Conservation (phyloP, 2,888 invertebrate species). For the Iphiclides podalirius region DNA sequence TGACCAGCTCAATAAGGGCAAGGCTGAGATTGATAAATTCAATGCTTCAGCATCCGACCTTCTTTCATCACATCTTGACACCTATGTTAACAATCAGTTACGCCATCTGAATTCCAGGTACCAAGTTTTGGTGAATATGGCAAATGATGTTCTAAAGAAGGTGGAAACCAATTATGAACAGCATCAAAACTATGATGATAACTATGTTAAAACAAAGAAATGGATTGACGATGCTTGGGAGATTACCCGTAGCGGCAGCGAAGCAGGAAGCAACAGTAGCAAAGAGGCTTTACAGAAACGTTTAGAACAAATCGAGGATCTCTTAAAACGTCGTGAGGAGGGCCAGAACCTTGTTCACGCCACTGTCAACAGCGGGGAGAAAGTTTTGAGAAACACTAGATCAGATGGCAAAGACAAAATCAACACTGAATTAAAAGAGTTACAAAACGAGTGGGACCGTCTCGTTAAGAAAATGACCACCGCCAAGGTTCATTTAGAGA, state of each 20-base stretch:
- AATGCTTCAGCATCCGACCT: constrained; percentile 89
- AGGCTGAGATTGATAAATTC: constrained; percentile 90
- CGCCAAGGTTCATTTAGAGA: constrained; percentile 94
- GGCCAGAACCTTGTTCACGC: constrained; percentile 93
- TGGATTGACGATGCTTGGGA: constrained; percentile 95
- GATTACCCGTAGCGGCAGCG: constrained; percentile 88
- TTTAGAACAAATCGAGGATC: constrained; percentile 88
- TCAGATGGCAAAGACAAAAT: constrained; percentile 94
- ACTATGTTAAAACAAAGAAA: constrained; percentile 86
- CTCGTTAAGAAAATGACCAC: constrained; percentile 94
- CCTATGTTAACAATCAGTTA: constrained; percentile 92
- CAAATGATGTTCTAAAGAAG: constrained; percentile 93
- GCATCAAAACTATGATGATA: constrained; percentile 89
- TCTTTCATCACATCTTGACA: constrained; percentile 90
- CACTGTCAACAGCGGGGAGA: constrained; percentile 94
- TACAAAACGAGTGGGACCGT: constrained; percentile 95
- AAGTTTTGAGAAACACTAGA: constrained; percentile 91
- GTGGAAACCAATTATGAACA: constrained; percentile 93
- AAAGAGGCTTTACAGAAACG: constrained; percentile 91
- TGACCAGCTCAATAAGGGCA: constrained; percentile 86
- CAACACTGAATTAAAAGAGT: constrained; percentile 91
- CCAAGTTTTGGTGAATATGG: constrained; percentile 92
- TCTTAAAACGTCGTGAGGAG: constrained; percentile 90
- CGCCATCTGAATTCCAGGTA: constrained; percentile 92
- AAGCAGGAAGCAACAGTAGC: constrained; percentile 87